phyloP scores from a whole-genome alignment of 2,113 vertebrate genomes.

The Gymnarchus niloticus region DNA sequence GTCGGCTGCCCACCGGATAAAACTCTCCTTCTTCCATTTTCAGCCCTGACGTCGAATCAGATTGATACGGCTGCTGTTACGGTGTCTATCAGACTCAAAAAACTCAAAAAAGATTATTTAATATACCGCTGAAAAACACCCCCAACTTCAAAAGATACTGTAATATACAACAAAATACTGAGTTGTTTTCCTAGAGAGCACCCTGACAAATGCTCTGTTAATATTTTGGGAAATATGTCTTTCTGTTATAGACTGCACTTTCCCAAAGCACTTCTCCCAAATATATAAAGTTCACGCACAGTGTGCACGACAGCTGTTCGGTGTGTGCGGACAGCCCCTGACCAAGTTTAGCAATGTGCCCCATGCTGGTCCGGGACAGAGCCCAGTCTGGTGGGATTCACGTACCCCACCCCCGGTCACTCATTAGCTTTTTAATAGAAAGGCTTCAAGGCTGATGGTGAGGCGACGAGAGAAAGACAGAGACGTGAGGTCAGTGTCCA shows the following conservation, averaged over 20 bases:
- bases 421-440: constrained; percentile 60
- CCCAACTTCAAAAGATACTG: no score
- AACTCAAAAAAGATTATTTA: no score
- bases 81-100: no score
- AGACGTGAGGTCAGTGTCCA: constrained; percentile 50
- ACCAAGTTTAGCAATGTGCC: constrained; percentile 48
- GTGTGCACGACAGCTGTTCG: constrained; percentile 55
- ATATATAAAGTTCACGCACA: constrained; percentile 27
- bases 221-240: not conserved
- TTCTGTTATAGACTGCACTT: constrained; percentile 3
- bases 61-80: no score
- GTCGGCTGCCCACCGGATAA: constrained; percentile 68
- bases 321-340: constrained; percentile 40
- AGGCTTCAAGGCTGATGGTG: constrained; percentile 24
- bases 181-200: no score
- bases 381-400: not conserved
- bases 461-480: constrained; percentile 2
- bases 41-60: not conserved
- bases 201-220: not conserved
- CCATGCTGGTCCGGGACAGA: constrained; percentile 30
- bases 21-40: constrained; percentile 89
- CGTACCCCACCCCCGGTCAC: constrained; percentile 38
- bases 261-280: not conserved
- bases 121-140: no score
- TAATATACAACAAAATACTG: no score